Evolutionary conservation across 2,888 invertebrate species (phyloP).

Genomic region (Stegophylla sp.): DNA sequence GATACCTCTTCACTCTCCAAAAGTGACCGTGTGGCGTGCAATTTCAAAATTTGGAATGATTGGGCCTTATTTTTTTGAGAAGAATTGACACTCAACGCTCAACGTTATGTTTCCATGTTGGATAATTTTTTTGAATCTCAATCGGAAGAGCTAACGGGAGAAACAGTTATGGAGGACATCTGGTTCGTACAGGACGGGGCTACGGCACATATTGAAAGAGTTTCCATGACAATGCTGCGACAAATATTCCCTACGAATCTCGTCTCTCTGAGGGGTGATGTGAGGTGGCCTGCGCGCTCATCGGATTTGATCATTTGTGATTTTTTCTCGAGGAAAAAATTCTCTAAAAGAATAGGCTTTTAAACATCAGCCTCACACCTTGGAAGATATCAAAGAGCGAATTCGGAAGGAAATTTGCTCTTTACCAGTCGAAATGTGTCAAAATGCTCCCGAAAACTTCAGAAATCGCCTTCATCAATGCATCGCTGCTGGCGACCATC

Average conservation of each 20-base stretch:
- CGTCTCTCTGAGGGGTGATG: neutral
- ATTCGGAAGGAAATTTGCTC: neutral
- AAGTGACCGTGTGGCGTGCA: neutral
- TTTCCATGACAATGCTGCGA: too few species aligned
- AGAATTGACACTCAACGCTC: constrained; percentile 1
- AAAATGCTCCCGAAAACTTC: neutral
- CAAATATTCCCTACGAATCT: neutral
- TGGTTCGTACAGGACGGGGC: neutral
- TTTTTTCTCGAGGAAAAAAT: neutral
- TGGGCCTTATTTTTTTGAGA: constrained; percentile 2
- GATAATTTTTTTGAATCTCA: constrained; percentile 26
- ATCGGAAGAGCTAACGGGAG: constrained; percentile 2
- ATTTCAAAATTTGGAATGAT: too few species aligned
- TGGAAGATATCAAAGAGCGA: neutral
- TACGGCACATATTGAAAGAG: neutral
- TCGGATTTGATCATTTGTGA: neutral
- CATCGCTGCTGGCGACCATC: neutral
- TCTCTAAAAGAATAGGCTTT: neutral
- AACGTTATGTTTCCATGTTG: constrained; percentile 1
- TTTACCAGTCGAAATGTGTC: neutral
- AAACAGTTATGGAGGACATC: neutral
- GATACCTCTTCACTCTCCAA: constrained; percentile 34
- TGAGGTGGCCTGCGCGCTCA: neutral
- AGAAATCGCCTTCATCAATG: neutral
- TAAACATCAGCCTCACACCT: neutral